phyloP scores from a whole-genome alignment of 1,140 invertebrate genomes.

The Drosophila repletoides region DNA sequence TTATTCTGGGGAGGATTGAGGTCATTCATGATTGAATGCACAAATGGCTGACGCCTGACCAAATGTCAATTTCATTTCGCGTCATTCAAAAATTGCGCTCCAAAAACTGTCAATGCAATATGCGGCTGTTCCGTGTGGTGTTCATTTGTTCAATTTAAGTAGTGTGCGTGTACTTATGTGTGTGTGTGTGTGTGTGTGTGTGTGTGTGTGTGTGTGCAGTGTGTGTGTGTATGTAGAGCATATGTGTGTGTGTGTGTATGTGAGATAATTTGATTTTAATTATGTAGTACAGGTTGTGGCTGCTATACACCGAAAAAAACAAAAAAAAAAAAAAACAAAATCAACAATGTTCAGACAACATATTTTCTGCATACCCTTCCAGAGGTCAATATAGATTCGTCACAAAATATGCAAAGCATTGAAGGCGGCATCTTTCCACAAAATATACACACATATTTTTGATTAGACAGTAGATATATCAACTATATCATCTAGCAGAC shows the following conservation, averaged over 20 bases:
- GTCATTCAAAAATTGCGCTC: conserved; percentile 12
- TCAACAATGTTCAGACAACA: too few relatives aligned
- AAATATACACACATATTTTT: too few relatives aligned
- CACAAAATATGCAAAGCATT: too few relatives aligned
- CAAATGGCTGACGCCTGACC: conserved; percentile 15
- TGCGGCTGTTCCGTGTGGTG: conserved; percentile 2
- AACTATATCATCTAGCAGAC: too few relatives aligned
- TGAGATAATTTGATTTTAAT: conserved; percentile 77
- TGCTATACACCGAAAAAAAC: too few relatives aligned
- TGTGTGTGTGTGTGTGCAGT: background rate
- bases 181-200: background rate
- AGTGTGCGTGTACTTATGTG: background rate
- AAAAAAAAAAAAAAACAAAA: too few relatives aligned
- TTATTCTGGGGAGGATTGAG: too few relatives aligned
- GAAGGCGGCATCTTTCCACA: too few relatives aligned
- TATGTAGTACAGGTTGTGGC: conserved; percentile 47
- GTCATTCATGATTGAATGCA: conserved; percentile 8
- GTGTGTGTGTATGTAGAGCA: background rate
- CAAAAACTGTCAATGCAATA: conserved; percentile 26
- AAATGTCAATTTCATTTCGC: conserved; percentile 62
- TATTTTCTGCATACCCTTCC: too few relatives aligned
- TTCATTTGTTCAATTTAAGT: conserved; percentile 7
- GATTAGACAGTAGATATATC: too few relatives aligned
- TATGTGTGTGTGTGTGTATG: conserved; percentile 13
- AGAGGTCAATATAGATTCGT: too few relatives aligned